Evolutionary conservation across 2,797 vertebrate genomes (phyloP).

Genomic region (Psittacula derbiana): DNA sequence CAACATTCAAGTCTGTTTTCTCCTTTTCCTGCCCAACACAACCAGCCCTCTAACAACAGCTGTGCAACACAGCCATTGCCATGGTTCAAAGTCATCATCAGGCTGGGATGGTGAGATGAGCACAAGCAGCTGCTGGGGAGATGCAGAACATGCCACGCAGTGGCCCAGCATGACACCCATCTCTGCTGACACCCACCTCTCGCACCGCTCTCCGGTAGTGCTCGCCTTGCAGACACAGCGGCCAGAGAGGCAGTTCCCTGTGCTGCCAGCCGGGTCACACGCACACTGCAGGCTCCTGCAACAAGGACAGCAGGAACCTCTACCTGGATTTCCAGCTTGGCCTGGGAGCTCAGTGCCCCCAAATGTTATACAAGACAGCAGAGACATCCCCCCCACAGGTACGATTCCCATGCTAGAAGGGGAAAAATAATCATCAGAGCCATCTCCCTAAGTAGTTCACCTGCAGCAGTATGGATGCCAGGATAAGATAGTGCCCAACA

Average conservation of each 20-base stretch:
- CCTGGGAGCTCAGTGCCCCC: not conserved
- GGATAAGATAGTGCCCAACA: not conserved
- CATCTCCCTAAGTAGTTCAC: not conserved
- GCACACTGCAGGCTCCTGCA: constrained; percentile 69
- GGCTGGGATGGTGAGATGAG: accelerated
- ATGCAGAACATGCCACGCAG: not conserved
- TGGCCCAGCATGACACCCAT: not conserved
- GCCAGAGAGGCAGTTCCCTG: constrained; percentile 43
- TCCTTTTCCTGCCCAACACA: not conserved
- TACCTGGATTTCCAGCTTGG: not conserved
- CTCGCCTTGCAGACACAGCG: constrained; percentile 76
- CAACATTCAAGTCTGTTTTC: accelerated
- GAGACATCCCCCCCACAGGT: not conserved
- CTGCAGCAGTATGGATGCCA: not conserved
- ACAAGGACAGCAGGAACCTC: not conserved
- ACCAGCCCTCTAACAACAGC: not conserved
- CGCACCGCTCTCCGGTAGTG: constrained; percentile 66
- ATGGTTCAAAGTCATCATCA: accelerated
- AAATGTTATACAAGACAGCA: not conserved
- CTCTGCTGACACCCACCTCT: constrained; percentile 67
- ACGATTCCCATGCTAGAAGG: not conserved
- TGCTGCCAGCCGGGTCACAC: constrained; percentile 73
- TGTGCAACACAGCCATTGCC: accelerated
- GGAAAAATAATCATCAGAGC: not conserved
- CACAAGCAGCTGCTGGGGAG: accelerated